Evolutionary conservation across 2,113 vertebrate species (phyloP), one percentile per base, ranked within the genome.

Genomic region (Nesogale talazaci): DNA sequence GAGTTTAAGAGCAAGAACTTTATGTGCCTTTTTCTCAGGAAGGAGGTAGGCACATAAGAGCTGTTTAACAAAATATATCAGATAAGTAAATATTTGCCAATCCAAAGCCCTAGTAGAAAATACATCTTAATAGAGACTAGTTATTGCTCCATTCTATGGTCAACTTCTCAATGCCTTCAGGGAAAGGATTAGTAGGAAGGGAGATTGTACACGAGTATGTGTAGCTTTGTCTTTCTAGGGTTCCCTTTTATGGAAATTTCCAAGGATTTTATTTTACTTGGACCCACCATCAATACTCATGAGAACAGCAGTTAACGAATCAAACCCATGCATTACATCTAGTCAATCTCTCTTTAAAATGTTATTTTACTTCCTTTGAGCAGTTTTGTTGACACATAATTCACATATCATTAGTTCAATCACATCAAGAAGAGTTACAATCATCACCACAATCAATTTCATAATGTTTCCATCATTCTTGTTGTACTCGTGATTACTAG

Each of bases 11-110:
- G 72, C 42, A 79, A 36, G 29, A 23, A 89, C 6, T 11, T 23
- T 70, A n/a, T 86, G 90, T 46, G 46, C 93, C 29, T 56, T 67
- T 42, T 72, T 88, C 6, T 83, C 56, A 79, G 38, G 80, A 91
- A n/a, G 83, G 70, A 89, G 76, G 38, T 23, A 83, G 72, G 38
- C 12, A 79, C 70, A 88, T n/a, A 90, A 76, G 52, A 92, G 29
- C 17, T 88, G 34, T 79, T 86, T 27, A 65, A 63, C 57, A 85
- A 82, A 86, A 69, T 91, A 42, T 8, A 52, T 40, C 74, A 14
- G 81, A 1, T 46, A 65, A 65, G n/a, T 65, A 56, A 92, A 40
- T 72, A 29, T 31, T 17, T 88, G 29, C 34, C 17, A 79, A 14
- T 16, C 36, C 75, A 70, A 29, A 89, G 11, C 19, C 34, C 31